These are phyloP conservation scores for Myotis davidii DNA, from an alignment of 2,113 vertebrate genomes.

Conservation along the genomic window DNA sequence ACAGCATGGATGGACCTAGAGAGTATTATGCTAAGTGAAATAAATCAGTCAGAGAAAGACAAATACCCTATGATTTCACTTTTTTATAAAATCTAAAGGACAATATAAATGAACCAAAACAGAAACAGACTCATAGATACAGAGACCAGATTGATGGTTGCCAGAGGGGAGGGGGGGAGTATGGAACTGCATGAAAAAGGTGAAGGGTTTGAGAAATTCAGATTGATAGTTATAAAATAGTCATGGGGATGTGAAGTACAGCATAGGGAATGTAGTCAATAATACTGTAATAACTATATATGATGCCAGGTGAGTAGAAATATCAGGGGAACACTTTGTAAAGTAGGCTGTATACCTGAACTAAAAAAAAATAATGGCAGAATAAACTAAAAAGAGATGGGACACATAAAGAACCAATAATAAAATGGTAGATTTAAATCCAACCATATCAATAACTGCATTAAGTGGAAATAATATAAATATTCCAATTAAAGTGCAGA, in stretches of 20 bases:
- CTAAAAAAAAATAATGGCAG: background rate
- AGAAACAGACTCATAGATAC: background rate
- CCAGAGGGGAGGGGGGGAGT: background rate
- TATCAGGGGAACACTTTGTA: background rate
- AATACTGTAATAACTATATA: background rate
- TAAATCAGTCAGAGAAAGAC: background rate
- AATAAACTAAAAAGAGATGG: background rate
- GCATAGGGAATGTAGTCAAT: background rate
- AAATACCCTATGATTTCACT: background rate
- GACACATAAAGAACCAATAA: background rate
- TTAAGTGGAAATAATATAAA: background rate
- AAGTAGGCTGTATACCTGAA: background rate
- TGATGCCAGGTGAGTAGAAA: background rate
- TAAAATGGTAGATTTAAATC: background rate
- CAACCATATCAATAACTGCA: background rate
- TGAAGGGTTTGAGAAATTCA: background rate
- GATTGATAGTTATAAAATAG: background rate
- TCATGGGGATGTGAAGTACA: background rate
- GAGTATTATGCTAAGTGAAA: background rate
- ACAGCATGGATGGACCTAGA: background rate
- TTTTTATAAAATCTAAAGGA: background rate
- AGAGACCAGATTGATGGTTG: background rate
- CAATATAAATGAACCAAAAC: background rate
- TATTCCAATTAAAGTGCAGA: background rate
- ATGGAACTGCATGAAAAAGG: background rate